These are phyloP conservation scores for Remorina albescens DNA, from an alignment of 2,797 vertebrate genomes.

Conservation along the genomic window DNA sequence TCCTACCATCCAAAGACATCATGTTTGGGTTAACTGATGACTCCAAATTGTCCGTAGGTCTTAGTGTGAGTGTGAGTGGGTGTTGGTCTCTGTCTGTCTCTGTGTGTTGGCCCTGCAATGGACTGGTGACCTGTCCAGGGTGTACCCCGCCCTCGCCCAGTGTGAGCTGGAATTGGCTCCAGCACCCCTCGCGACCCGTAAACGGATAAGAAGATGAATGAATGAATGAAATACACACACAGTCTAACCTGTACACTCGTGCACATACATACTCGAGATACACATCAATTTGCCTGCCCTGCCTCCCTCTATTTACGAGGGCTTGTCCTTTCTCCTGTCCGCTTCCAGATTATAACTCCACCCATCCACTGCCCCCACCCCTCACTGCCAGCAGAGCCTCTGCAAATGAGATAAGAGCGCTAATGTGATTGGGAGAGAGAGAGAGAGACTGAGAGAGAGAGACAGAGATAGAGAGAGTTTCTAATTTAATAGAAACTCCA, in stretches of 20 bases:
- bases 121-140: too few relatives aligned
- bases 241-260: background rate
- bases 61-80: too few relatives aligned
- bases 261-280: conserved; percentile 17
- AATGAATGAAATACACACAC: background rate
- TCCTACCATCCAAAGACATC: too few relatives aligned
- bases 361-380: conserved; percentile 35
- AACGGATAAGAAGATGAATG: too few relatives aligned
- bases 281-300: conserved; percentile 31
- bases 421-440: conserved; percentile 85
- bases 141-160: too few relatives aligned
- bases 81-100: too few relatives aligned
- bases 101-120: too few relatives aligned
- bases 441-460: conserved; percentile 37
- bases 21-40: too few relatives aligned
- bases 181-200: background rate
- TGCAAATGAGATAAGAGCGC: conserved; percentile 85
- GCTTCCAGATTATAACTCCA: conserved; percentile 74
- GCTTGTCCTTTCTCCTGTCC: conserved; percentile 77
- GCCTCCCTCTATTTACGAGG: conserved; percentile 66
- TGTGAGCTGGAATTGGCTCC: too few relatives aligned
- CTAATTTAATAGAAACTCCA: conserved; percentile 86
- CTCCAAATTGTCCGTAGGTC: too few relatives aligned
- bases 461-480: conserved; percentile 61
- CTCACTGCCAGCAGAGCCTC: conserved; percentile 68